Base-by-base conservation (phyloP, 64 coral and sea anemone genomes). In the Stichodactyla mertensii region DNA sequence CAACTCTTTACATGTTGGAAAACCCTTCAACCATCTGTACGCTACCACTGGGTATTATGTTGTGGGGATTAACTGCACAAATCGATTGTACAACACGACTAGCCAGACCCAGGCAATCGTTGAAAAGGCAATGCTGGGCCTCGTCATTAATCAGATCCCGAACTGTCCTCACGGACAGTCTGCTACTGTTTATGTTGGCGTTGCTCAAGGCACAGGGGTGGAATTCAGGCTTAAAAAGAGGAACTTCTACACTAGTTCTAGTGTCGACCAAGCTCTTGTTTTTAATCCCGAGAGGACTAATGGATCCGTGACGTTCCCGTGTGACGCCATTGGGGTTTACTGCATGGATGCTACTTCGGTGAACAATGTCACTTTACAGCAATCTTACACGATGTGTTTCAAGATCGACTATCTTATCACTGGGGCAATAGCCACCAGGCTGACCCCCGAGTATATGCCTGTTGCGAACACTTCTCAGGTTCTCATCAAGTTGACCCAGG, bases 1-100 rank as follows among this genome's bases (percentile, higher is more conserved):
- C 26, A 52, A 57, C 3, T 92, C 24, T 55, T 87, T 67, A 31
- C 51, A 94, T 6, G 54, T 98, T 6, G 95, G 92, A 6, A 82
- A 87, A 31, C 77, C 79, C 24, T 62, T 82, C 0, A 57, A 92
- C 52, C 92, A 98, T 57, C 83, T 85, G 6, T 98, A 98, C 82
- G 81, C 78, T 28, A 45, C 55, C 57, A 79, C 91, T 7, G 95
- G 95, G 51, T 85, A 61, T 10, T 92, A 89, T 28, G 12, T 24
- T 12, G 87, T 94, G 2, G 10, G 18, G 61, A 55, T 94, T 1
- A 90, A 92, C 51, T 98, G 95, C 31, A 85, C 57, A 6, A 98
- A 98, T 85, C 92, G 95, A 5, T 67, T 98, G 15, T 94, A 98
- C 88, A 98, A 89, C 20, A 94, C 89, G n/a, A 94, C 56, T 45